Evolutionary conservation across 2,888 invertebrate genomes (phyloP).

Genomic region (Drosophila aldrichi): DNA sequence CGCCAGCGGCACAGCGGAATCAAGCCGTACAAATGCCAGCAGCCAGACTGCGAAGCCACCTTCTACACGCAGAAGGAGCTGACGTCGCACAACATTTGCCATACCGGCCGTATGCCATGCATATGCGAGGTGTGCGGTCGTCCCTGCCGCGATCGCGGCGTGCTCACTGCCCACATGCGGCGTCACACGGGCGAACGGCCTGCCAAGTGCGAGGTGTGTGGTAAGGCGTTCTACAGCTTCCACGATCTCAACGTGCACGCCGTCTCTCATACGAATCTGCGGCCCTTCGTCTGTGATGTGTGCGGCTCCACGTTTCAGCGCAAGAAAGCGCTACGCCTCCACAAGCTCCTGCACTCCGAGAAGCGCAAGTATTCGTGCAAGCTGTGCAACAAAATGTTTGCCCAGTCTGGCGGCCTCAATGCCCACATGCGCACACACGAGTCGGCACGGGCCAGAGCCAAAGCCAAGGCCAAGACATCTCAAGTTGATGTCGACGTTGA

Average conservation of each 20-base stretch:
- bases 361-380: constrained; percentile 81
- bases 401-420: constrained; percentile 82
- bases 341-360: constrained; percentile 80
- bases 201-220: constrained; percentile 80
- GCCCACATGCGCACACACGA: constrained; percentile 82
- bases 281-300: constrained; percentile 77
- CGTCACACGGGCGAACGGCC: constrained; percentile 81
- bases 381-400: constrained; percentile 81
- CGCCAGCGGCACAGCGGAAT: constrained; percentile 82
- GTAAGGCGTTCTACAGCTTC: constrained; percentile 80
- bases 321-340: constrained; percentile 83
- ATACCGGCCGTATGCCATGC: constrained; percentile 79
- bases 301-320: constrained; percentile 83
- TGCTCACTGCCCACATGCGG: constrained; percentile 82
- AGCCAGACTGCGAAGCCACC: constrained; percentile 73
- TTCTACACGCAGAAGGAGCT: constrained; percentile 81
- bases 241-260: constrained; percentile 83
- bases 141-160: constrained; percentile 80
- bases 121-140: constrained; percentile 82
- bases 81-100: constrained; percentile 78
- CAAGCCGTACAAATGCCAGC: constrained; percentile 79
- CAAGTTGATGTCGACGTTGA: not conserved
- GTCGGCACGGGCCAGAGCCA: constrained; percentile 24
- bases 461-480: constrained; percentile 12
- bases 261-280: constrained; percentile 79